phyloP scores from a whole-genome alignment of 1,140 invertebrate species.

The Campoletis sonorensis region DNA sequence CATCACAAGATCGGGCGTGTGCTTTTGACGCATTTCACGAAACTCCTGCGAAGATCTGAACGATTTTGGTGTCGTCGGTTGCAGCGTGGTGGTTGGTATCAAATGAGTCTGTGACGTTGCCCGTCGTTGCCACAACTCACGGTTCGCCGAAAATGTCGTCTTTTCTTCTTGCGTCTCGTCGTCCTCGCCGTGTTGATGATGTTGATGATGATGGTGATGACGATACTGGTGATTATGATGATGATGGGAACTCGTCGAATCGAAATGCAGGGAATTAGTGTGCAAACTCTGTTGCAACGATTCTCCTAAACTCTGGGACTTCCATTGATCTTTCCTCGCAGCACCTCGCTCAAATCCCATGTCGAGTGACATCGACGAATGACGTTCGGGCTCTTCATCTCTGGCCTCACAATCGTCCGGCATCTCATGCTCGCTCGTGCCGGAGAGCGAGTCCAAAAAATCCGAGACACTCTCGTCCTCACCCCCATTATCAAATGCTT shows the following conservation, averaged over 20 bases:
- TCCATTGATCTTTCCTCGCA: slow-evolving; percentile 73
- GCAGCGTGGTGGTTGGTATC: slow-evolving; percentile 52
- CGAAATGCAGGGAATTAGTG: slow-evolving; percentile 47
- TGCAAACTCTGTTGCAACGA: slow-evolving; percentile 51
- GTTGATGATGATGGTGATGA: too few species aligned
- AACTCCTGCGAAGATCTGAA: slow-evolving; percentile 72
- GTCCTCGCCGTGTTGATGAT: slow-evolving; percentile 16
- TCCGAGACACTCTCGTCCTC: slow-evolving; percentile 56
- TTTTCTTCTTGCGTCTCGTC: slow-evolving; percentile 46
- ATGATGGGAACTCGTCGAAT: slow-evolving; percentile 43
- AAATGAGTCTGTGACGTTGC: slow-evolving; percentile 78
- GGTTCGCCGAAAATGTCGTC: slow-evolving; percentile 75
- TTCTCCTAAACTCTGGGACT: slow-evolving; percentile 75
- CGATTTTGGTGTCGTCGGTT: slow-evolving; percentile 65
- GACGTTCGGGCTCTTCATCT: slow-evolving; percentile 58
- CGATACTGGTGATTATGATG: slow-evolving; percentile 30
- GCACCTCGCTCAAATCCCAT: slow-evolving; percentile 61
- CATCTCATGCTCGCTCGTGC: slow-evolving; percentile 48
- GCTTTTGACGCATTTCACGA: slow-evolving; percentile 79
- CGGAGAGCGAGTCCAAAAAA: slow-evolving; percentile 53
- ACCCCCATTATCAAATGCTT: slow-evolving; percentile 8
- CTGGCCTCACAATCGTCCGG: slow-evolving; percentile 16
- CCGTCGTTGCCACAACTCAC: slow-evolving; percentile 81
- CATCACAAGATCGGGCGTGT: slow-evolving; percentile 93
- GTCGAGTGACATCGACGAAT: slow-evolving; percentile 52